Evolutionary conservation across 2,888 invertebrate genomes (phyloP), one percentile per base, ranked within the genome.

Genomic region (Drosophila paracracens): DNA sequence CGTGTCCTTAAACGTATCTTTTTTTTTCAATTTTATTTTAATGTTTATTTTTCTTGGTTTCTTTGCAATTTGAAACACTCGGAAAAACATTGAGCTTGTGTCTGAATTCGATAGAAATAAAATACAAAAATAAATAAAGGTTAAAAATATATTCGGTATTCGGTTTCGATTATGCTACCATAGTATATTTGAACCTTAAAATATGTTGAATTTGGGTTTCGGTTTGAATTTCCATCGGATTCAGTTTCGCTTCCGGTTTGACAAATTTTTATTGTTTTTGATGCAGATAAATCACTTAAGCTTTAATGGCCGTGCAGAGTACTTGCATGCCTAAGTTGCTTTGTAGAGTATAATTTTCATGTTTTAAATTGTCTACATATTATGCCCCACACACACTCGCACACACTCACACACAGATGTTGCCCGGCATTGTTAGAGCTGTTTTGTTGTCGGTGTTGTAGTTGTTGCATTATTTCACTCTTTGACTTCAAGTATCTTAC

Each of bases 401-500:
- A 31, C 33, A 31, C 59, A 60, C 50, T 56, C 16, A 58, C 40
- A 63, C 38, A 46, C 16, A 43, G 48, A 48, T 31, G 50, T 40
- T 51, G 40, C 29, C 61, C 18, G 43, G 58, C 73, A 76, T 77
- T 78, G 62, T 60, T 67, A 56, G 40, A 46, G 54, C 51, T 56
- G 60, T 57, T 58, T 36, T 62, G 57, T 57, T 67, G 68, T 54
- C 33, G 65, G 64, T 70, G 67, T 57, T 72, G 68, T 54, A 35
- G 65, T 72, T 74, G 82, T 79, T 52, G 54, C 27, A 72, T 76
- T 82, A 72, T 77, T 85, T 82, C 67, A 71, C 86, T 80, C 75
- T 83, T 88, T 86, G 83, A 81, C 87, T 81, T 75, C 61, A 68
- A 81, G 69, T 86, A 80, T 76, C 81, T 48, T 61, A 69, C 53